Conservation (phyloP, 1,140 invertebrate genomes). For the Sinonovacula constricta region DNA sequence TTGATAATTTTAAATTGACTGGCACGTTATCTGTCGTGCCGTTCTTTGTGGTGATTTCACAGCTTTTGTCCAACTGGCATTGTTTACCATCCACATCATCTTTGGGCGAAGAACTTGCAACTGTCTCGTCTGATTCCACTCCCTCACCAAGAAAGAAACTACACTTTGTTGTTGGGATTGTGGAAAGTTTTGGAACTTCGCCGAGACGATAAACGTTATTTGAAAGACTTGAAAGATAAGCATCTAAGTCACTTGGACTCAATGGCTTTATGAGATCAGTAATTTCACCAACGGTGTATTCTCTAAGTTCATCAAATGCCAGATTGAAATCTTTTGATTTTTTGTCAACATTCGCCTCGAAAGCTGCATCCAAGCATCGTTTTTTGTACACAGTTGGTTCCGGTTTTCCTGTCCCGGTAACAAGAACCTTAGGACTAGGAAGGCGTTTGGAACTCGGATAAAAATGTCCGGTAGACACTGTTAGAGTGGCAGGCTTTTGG, state of each 20-base stretch:
- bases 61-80: no score
- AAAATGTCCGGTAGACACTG: constrained; percentile 13
- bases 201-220: constrained; percentile 29
- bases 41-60: no score
- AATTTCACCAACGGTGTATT: constrained; percentile 47
- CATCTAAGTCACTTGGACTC: constrained; percentile 65
- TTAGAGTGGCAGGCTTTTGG: constrained; percentile 25
- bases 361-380: constrained; percentile 60
- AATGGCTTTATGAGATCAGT: constrained; percentile 58
- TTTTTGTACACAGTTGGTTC: constrained; percentile 53
- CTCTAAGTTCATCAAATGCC: constrained; percentile 12
- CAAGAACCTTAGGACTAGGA: constrained; percentile 71
- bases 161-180: constrained; percentile 67
- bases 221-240: constrained; percentile 65
- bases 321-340: constrained; percentile 45
- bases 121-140: no score
- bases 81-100: no score
- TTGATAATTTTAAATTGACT: no score
- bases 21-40: no score
- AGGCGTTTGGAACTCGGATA: constrained; percentile 48
- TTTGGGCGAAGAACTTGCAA: no score
- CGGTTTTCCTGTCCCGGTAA: constrained; percentile 53
- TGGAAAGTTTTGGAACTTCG: constrained; percentile 48
- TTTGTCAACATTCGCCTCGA: background rate
- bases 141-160: constrained; percentile 63